phyloP scores from a whole-genome alignment of 1,140 invertebrate genomes.

The Saccostrea glomerata region DNA sequence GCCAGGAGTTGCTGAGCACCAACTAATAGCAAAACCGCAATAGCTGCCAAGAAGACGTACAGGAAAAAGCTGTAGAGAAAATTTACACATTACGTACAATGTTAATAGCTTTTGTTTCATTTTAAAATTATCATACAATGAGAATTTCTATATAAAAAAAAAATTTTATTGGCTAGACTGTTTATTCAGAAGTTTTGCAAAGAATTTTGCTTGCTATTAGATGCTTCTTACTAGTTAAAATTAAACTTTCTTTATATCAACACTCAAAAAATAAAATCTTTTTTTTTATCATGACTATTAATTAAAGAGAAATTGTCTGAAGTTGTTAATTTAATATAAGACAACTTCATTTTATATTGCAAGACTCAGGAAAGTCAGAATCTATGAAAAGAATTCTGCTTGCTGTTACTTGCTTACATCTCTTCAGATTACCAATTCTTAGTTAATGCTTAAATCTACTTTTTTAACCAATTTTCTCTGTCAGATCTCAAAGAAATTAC shows the following conservation, averaged over 20 bases:
- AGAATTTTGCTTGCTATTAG: not conserved
- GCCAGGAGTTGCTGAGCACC: slow-evolving; percentile 92
- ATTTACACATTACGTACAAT: not conserved
- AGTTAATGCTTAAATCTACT: no score
- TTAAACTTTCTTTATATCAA: not conserved
- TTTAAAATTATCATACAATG: no score
- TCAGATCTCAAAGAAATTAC: no score
- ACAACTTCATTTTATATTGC: not conserved
- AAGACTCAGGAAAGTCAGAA: slow-evolving; percentile 41
- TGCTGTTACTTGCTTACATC: not conserved
- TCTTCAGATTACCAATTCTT: no score
- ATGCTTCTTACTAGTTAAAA: not conserved
- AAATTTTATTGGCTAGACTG: no score
- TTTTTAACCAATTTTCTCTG: no score
- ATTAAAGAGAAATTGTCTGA: no score
- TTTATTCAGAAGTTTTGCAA: not conserved
- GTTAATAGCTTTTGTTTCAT: no score
- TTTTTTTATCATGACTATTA: no score
- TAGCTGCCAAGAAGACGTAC: slow-evolving; percentile 95
- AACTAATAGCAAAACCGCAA: slow-evolving; percentile 91
- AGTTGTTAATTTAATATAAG: no score
- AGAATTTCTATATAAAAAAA: no score
- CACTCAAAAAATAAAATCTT: not conserved
- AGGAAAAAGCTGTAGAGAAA: slow-evolving; percentile 87
- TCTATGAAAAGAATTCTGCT: not conserved